Evolutionary conservation across 2,797 vertebrate species (phyloP).

Genomic region (Graptemys geographica): DNA sequence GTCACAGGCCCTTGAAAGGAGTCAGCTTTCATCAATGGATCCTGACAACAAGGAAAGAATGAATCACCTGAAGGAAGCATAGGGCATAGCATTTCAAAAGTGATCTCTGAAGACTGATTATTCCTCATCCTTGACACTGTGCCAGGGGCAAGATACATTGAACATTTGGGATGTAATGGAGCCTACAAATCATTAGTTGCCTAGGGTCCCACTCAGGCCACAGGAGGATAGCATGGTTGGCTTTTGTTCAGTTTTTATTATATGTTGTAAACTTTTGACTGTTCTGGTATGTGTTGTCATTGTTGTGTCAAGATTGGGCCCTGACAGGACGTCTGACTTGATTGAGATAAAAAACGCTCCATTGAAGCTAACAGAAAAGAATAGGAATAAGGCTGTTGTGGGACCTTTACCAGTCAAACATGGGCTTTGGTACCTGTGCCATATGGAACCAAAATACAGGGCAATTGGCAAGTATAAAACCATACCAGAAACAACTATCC

Average conservation of each 20-base stretch:
- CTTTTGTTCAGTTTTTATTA: slow-evolving; percentile 80
- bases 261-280: slow-evolving; percentile 74
- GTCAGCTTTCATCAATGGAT: slow-evolving; percentile 79
- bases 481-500: not conserved
- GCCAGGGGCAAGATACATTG: slow-evolving; percentile 79
- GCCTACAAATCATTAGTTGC: slow-evolving; percentile 79
- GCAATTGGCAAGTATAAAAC: not conserved
- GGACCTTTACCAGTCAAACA: slow-evolving; percentile 6
- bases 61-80: slow-evolving; percentile 79
- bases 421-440: not conserved
- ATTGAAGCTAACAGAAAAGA: slow-evolving; percentile 41
- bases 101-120: slow-evolving; percentile 80
- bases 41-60: slow-evolving; percentile 77
- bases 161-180: slow-evolving; percentile 78
- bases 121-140: slow-evolving; percentile 80
- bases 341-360: slow-evolving; percentile 68
- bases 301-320: slow-evolving; percentile 63
- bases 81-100: slow-evolving; percentile 74
- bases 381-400: not conserved
- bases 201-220: slow-evolving; percentile 61
- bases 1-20: slow-evolving; percentile 74
- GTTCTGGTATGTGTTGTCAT: slow-evolving; percentile 72
- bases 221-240: slow-evolving; percentile 48
- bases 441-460: not conserved
- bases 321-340: slow-evolving; percentile 66